phyloP scores from a whole-genome alignment of 1,140 invertebrate species.

The Triops longicaudatus region DNA sequence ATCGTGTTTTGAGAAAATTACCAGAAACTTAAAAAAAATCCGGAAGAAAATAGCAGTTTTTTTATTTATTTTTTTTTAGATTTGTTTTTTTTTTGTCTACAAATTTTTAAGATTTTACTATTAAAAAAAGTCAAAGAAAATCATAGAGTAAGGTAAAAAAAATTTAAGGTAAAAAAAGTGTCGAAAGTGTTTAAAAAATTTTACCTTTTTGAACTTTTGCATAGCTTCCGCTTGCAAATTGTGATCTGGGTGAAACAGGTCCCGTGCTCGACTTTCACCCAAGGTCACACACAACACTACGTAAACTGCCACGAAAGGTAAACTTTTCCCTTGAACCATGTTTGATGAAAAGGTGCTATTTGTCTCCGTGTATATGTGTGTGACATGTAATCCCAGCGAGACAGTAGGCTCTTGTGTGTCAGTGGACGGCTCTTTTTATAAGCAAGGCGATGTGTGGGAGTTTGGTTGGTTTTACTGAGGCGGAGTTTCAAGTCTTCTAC shows the following conservation, averaged over 20 bases:
- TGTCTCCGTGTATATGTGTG: background rate
- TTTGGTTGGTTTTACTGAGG: background rate
- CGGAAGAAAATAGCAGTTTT: background rate
- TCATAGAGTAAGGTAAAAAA: too few species aligned
- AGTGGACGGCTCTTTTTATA: background rate
- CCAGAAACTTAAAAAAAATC: background rate
- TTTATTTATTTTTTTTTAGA: too few species aligned
- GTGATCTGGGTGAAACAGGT: background rate
- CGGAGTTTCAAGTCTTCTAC: background rate
- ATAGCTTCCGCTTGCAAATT: slow-evolving; percentile 16
- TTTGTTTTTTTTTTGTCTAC: too few species aligned
- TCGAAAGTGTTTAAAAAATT: too few species aligned
- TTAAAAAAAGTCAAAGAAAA: too few species aligned
- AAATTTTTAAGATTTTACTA: too few species aligned
- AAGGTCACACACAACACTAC: background rate
- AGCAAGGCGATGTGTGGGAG: slow-evolving; percentile 9
- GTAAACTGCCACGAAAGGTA: background rate
- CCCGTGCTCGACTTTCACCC: background rate
- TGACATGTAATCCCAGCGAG: background rate
- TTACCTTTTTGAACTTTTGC: background rate
- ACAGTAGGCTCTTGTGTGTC: background rate
- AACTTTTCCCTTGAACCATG: background rate
- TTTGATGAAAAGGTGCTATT: background rate
- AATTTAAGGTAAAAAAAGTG: too few species aligned
- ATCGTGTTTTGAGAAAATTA: too few species aligned